Percentiles rank a stretch among this genome's conserved stretches.
These are phyloP conservation scores for Athrips mouffetella DNA, from an alignment of 2,888 invertebrate genomes.

Conservation along the genomic window DNA sequence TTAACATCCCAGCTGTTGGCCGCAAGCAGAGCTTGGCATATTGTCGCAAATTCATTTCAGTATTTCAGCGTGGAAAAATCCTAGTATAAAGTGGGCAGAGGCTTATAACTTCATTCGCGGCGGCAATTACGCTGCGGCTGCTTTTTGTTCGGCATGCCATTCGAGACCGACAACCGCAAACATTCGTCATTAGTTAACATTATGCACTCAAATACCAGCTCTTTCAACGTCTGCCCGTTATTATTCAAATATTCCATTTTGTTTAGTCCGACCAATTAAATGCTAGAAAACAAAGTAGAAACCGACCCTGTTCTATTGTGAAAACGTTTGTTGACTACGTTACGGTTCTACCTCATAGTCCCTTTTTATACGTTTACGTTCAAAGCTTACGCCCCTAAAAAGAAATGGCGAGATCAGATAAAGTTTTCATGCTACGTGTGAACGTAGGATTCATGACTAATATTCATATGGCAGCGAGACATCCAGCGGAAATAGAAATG, in stretches of 20 bases:
- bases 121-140: slow-evolving; percentile 58
- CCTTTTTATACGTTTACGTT: no score
- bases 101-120: slow-evolving; percentile 57
- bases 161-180: slow-evolving; percentile 54
- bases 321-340: no score
- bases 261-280: not conserved
- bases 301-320: no score
- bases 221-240: slow-evolving; percentile 53
- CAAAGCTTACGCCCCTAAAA: not conserved
- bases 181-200: slow-evolving; percentile 64
- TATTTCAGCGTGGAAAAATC: slow-evolving; percentile 9
- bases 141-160: slow-evolving; percentile 43
- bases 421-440: slow-evolving; percentile 2
- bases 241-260: not conserved
- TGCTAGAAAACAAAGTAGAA: no score
- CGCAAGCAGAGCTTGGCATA: not conserved
- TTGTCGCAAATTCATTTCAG: slow-evolving; percentile 15
- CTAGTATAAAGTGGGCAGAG: slow-evolving; percentile 28
- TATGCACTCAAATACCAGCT: slow-evolving; percentile 54
- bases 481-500: slow-evolving; percentile 46
- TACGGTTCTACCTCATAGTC: no score
- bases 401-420: slow-evolving; percentile 3
- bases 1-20: slow-evolving; percentile 4
- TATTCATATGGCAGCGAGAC: slow-evolving; percentile 36
- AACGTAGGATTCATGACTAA: slow-evolving; percentile 26